phyloP scores from a whole-genome alignment of 2,113 vertebrate species.

The Chaetodon trifascialis region DNA sequence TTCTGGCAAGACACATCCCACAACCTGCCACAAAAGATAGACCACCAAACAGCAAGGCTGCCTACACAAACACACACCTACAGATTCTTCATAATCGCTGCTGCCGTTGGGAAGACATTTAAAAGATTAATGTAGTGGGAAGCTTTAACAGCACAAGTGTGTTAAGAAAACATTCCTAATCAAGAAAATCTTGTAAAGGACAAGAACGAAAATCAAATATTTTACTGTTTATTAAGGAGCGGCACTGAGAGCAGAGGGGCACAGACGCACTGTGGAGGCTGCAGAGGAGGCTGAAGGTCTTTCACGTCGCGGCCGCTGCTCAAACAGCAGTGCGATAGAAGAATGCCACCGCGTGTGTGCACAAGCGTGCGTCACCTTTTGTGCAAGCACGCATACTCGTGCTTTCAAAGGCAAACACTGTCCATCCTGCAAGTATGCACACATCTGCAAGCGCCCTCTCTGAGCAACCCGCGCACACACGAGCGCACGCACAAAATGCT shows the following conservation, averaged over 20 bases:
- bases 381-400: constrained; percentile 62
- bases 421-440: constrained; percentile 59
- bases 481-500: constrained; percentile 24
- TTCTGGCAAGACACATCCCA: constrained; percentile 31
- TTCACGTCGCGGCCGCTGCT: constrained; percentile 9
- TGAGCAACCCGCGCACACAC: constrained; percentile 10
- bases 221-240: constrained; percentile 19
- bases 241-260: constrained; percentile 7
- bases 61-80: constrained; percentile 18
- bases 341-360: constrained; percentile 50
- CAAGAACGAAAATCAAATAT: background rate
- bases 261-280: constrained; percentile 3
- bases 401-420: constrained; percentile 62
- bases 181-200: background rate
- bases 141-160: background rate
- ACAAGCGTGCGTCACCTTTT: constrained; percentile 67
- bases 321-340: constrained; percentile 49
- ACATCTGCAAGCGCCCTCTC: constrained; percentile 49
- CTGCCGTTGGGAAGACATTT: constrained; percentile 18
- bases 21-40: background rate
- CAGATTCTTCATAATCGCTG: background rate
- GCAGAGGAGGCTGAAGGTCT: constrained; percentile 23
- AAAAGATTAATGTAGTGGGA: constrained; percentile 26
- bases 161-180: background rate
- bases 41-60: constrained; percentile 27